A percentile compares a stretch with the other conserved stretches of the same genome.
phyloP scores from a whole-genome alignment of 1,140 invertebrate genomes.

The Drosophila ogumai region DNA sequence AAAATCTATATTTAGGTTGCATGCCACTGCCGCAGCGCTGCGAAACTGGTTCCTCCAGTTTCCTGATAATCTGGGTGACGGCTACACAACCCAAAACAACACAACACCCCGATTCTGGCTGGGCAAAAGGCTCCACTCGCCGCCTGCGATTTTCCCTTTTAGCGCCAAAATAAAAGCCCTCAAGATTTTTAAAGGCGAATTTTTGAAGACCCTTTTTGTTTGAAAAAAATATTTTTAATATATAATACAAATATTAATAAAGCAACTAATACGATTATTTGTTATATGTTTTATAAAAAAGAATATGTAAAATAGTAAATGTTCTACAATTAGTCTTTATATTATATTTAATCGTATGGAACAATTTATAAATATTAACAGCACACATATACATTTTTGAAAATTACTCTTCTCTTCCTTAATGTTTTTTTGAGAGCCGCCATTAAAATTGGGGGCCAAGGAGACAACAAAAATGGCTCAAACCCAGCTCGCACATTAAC shows the following conservation, averaged over 20 bases:
- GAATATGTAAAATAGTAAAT: too few relatives aligned
- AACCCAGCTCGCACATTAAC: not conserved
- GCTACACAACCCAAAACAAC: constrained; percentile 62
- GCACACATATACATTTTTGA: too few relatives aligned
- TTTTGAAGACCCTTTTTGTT: not conserved
- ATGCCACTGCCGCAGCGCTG: constrained; percentile 68
- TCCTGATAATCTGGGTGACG: constrained; percentile 84
- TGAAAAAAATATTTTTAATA: too few relatives aligned
- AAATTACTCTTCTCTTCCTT: not conserved
- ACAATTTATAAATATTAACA: too few relatives aligned
- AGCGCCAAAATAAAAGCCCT: constrained; percentile 57
- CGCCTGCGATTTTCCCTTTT: constrained; percentile 72
- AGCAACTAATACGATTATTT: too few relatives aligned
- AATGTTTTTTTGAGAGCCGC: not conserved
- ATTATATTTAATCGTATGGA: too few relatives aligned
- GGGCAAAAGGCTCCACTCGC: constrained; percentile 35
- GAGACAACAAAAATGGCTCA: not conserved
- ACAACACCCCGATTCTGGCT: constrained; percentile 48
- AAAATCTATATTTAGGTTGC: constrained; percentile 82
- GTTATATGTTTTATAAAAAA: too few relatives aligned
- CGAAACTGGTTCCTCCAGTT: constrained; percentile 83
- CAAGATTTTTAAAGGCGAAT: not conserved
- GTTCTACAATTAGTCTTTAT: too few relatives aligned
- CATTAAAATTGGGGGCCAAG: not conserved
- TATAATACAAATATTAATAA: too few relatives aligned